These are phyloP conservation scores for Lacerta bilineata DNA, from an alignment of 2,797 vertebrate species.

Conservation along the genomic window DNA sequence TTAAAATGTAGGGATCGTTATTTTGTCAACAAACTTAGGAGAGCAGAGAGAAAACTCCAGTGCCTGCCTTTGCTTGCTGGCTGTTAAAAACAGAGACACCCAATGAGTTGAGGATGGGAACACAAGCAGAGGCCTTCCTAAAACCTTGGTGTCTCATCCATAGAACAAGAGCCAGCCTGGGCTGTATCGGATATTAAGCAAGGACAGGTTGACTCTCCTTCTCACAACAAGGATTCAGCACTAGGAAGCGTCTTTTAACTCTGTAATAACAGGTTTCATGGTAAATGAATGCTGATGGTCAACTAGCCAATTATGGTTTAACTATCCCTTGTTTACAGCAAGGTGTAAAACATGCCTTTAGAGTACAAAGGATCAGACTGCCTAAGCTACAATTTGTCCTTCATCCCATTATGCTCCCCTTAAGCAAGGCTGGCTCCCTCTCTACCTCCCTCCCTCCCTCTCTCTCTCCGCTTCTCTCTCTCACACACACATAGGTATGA, in stretches of 20 bases:
- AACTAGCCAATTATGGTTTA: constrained; percentile 83
- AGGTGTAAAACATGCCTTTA: constrained; percentile 81
- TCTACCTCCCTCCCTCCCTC: constrained; percentile 22
- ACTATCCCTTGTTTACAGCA: constrained; percentile 81
- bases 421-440: constrained; percentile 72
- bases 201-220: constrained; percentile 78
- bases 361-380: constrained; percentile 79
- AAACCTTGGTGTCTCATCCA: constrained; percentile 76
- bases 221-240: constrained; percentile 69
- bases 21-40: constrained; percentile 81
- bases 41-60: constrained; percentile 78
- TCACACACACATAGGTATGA: constrained; percentile 71
- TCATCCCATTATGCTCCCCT: constrained; percentile 77
- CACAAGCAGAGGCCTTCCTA: constrained; percentile 70
- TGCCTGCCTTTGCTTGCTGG: constrained; percentile 35
- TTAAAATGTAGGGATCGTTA: constrained; percentile 80
- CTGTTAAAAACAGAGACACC: constrained; percentile 51
- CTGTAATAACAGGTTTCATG: constrained; percentile 79
- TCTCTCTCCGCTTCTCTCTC: background rate
- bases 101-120: constrained; percentile 74
- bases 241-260: constrained; percentile 82
- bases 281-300: constrained; percentile 79
- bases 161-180: constrained; percentile 78
- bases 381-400: constrained; percentile 81
- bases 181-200: constrained; percentile 76